Base-by-base conservation (phyloP, 1,140 invertebrate genomes). In the Papilio helenus region DNA sequence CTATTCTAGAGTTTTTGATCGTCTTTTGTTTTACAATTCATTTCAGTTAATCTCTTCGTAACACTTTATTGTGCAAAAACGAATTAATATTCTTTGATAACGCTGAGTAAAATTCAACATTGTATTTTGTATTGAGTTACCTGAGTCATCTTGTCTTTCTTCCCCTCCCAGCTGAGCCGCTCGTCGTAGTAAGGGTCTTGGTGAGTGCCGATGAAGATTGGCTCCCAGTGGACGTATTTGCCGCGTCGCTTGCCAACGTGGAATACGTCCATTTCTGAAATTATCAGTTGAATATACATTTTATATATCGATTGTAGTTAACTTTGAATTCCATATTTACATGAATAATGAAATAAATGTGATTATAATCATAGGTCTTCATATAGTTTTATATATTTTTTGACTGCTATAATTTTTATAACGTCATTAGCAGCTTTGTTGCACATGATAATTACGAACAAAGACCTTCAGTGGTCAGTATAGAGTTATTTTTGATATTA, bases 81-180 rank as follows among this genome's bases (percentile, higher is more conserved):
- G 12, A 14, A 49, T 16, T 8, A 18, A n/a, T 7, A 55, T 55
- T 16, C 14, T 0, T 49, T 14, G 18, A 55, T n/a, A 55, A 20
- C n/a, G 29, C 14, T 34, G 26, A 29, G 23, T 18, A 29, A 16
- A 65, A 68, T 29, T 29, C 26, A 29, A 68, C 61, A 68, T 68
- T 68, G 26, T 68, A 68, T 68, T 3, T 29, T 29, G 1, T 16
- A 16, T 51, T 4, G 8, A 26, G 7, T 26, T 86, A 98, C 98
- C 97, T 99, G 98, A 51, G 98, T 98, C 98, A 99, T 99, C 95
- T 98, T 98, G 92, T 98, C 97, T 91, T 97, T 98, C 93, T 97
- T 98, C 73, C 98, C 98, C 89, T 98, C 97, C 98, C 98, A 98
- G 88, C 97, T 98, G 26, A 98, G 96, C 89, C 98, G 95, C 89